These are phyloP conservation scores for Platycercus adscitus DNA, from an alignment of 2,113 vertebrate genomes.

Conservation along the genomic window DNA sequence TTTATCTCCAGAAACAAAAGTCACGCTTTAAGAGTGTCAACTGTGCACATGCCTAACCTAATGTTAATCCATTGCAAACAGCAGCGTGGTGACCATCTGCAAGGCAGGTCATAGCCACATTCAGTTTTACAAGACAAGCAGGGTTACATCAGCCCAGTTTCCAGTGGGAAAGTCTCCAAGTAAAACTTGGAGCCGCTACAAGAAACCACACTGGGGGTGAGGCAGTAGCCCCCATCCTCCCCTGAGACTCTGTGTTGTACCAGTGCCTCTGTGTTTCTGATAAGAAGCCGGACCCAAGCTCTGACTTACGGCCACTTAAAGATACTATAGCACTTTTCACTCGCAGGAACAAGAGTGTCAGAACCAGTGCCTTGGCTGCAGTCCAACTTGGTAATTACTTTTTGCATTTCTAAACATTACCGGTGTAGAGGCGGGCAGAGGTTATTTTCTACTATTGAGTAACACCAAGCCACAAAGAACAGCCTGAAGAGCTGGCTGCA, in stretches of 20 bases:
- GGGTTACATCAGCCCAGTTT: neutral
- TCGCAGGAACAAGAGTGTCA: neutral
- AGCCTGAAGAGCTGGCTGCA: neutral
- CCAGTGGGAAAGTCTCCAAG: neutral
- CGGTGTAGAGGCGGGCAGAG: neutral
- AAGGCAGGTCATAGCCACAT: neutral
- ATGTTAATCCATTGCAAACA: neutral
- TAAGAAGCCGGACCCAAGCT: neutral
- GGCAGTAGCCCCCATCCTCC: neutral
- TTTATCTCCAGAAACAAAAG: neutral
- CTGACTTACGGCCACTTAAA: neutral
- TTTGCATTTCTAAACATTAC: neutral
- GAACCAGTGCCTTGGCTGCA: neutral
- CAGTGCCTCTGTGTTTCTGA: neutral
- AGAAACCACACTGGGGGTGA: rapidly evolving
- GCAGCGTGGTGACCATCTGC: neutral
- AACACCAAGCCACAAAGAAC: neutral
- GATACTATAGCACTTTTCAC: neutral
- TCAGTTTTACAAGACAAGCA: neutral
- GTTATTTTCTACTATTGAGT: neutral
- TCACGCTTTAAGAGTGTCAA: neutral
- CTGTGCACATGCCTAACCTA: neutral
- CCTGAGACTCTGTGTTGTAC: neutral
- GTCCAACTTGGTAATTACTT: slow-evolving; percentile 14
- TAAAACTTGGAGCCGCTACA: neutral